phyloP scores from a whole-genome alignment of 2,113 vertebrate species.

The Neodon shergylaensis region DNA sequence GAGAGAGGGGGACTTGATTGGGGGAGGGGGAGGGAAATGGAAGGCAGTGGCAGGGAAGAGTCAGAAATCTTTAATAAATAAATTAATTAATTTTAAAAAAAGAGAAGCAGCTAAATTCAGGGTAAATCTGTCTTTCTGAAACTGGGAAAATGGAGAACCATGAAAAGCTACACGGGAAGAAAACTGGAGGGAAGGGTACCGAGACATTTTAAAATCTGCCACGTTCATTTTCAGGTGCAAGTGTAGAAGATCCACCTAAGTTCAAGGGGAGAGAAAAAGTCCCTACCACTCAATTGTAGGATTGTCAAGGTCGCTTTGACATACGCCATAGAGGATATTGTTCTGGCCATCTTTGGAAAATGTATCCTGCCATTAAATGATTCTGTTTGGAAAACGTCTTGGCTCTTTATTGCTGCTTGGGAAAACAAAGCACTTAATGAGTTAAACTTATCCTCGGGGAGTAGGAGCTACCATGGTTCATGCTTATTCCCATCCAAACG shows the following conservation, averaged over 20 bases:
- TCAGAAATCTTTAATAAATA: too few relatives aligned
- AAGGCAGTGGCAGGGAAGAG: too few relatives aligned
- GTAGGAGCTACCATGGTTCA: neutral
- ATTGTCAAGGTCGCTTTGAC: neutral
- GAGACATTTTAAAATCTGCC: neutral
- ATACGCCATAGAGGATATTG: neutral
- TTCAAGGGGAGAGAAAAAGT: neutral
- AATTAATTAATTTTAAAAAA: too few relatives aligned
- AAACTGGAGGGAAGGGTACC: neutral
- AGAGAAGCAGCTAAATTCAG: conserved; percentile 23
- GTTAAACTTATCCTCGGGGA: neutral
- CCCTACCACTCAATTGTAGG: neutral
- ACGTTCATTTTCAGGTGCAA: neutral
- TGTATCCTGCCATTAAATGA: neutral
- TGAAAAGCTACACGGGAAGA: neutral
- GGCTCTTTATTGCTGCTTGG: neutral
- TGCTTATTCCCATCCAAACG: neutral
- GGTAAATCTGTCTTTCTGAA: neutral
- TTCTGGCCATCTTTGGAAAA: neutral
- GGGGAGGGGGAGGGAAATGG: too few relatives aligned
- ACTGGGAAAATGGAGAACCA: neutral
- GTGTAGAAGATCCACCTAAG: neutral
- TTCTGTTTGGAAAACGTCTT: neutral
- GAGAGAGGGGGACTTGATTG: too few relatives aligned
- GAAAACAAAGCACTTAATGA: neutral